These are phyloP conservation scores for Papilio aristodemus DNA, from an alignment of 1,140 invertebrate genomes.

Conservation along the genomic window DNA sequence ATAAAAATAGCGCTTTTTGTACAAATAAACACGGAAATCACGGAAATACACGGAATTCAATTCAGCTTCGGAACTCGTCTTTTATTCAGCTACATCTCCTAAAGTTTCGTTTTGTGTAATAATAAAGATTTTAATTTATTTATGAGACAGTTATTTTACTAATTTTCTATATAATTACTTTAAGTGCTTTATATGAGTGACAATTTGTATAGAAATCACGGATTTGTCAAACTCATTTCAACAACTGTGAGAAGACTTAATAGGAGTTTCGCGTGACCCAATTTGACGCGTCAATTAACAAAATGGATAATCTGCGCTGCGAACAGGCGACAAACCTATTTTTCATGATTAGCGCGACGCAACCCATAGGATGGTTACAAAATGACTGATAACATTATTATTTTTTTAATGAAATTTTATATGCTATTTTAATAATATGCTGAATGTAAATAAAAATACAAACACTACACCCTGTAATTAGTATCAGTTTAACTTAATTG, in stretches of 20 bases:
- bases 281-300: constrained; percentile 34
- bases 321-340: constrained; percentile 32
- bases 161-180: constrained; percentile 32
- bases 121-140: too few species aligned
- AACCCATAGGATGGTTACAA: constrained; percentile 25
- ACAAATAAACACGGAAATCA: too few species aligned
- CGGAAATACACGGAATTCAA: too few species aligned
- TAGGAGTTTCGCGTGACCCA: constrained; percentile 32
- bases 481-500: too few species aligned
- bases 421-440: not conserved
- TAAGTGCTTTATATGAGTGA: constrained; percentile 19
- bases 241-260: constrained; percentile 26
- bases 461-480: too few species aligned
- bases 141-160: constrained; percentile 20
- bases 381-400: constrained; percentile 20
- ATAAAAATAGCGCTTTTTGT: too few species aligned
- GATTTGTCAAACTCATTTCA: constrained; percentile 22
- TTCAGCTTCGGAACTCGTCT: too few species aligned
- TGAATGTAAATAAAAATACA: too few species aligned
- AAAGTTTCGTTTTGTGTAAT: too few species aligned
- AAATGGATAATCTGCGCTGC: constrained; percentile 32
- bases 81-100: too few species aligned
- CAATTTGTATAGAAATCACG: not conserved
- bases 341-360: constrained; percentile 30
- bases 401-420: not conserved